Conservation (phyloP, 64 coral and sea anemone species). For the Pachyseris speciosa region DNA sequence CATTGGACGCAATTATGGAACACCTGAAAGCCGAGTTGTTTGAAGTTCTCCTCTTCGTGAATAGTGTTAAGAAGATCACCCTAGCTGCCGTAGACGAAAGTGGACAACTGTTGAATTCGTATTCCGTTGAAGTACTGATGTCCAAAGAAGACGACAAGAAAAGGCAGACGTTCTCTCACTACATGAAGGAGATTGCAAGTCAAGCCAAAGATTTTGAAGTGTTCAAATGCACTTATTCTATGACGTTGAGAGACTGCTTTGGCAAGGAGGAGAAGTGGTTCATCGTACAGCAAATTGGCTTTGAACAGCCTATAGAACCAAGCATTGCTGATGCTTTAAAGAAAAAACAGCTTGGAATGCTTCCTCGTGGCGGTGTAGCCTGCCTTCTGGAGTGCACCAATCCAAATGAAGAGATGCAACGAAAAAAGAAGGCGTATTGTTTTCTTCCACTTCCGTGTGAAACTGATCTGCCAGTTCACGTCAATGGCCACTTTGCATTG, state of each 20-base stretch:
- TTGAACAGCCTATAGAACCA: constrained; percentile 29
- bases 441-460: too few species aligned
- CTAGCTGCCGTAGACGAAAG: constrained; percentile 18
- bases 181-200: constrained; percentile 33
- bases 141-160: constrained; percentile 25
- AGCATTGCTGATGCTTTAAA: constrained; percentile 34
- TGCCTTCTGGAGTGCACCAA: not conserved
- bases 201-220: not conserved
- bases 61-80: constrained; percentile 49
- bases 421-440: too few species aligned
- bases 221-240: constrained; percentile 61
- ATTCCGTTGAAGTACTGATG: constrained; percentile 15
- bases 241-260: constrained; percentile 26
- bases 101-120: not conserved
- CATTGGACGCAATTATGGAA: constrained; percentile 23
- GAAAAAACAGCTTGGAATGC: constrained; percentile 50
- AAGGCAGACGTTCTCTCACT: constrained; percentile 40
- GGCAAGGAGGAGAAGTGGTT: constrained; percentile 62
- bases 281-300: constrained; percentile 68
- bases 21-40: constrained; percentile 44
- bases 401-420: not conserved
- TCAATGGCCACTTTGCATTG: constrained; percentile 84
- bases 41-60: constrained; percentile 58
- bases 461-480: constrained; percentile 77
- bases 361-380: constrained; percentile 80